Percentiles rank a stretch among this genome's conserved stretches.
These are phyloP conservation scores for Pasiphila rectangulata DNA, from an alignment of 2,888 invertebrate genomes.

Conservation along the genomic window DNA sequence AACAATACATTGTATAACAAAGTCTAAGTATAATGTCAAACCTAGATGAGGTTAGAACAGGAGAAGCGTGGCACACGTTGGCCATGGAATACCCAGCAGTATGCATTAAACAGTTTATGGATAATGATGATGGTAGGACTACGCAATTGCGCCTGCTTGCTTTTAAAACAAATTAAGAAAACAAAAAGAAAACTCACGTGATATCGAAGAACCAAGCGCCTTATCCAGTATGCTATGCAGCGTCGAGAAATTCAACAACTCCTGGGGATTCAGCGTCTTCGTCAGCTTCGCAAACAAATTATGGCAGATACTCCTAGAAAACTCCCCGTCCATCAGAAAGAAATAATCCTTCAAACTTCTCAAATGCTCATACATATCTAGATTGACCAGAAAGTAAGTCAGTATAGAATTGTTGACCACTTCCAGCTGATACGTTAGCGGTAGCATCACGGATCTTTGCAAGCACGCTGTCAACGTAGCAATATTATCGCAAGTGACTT, in stretches of 20 bases:
- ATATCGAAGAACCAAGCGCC: slow-evolving; percentile 85
- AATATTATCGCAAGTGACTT: slow-evolving; percentile 62
- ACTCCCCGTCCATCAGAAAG: slow-evolving; percentile 90
- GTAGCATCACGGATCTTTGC: slow-evolving; percentile 84
- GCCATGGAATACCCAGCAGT: too few species aligned
- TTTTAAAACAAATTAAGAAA: not conserved
- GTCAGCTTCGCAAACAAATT: slow-evolving; percentile 85
- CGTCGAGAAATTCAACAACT: slow-evolving; percentile 85
- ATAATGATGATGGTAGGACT: too few species aligned
- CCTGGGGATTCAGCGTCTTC: slow-evolving; percentile 82
- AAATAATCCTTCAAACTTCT: slow-evolving; percentile 88
- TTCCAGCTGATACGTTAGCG: slow-evolving; percentile 84
- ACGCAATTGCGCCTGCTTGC: too few species aligned
- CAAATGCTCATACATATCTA: slow-evolving; percentile 86
- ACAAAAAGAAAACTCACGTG: slow-evolving; percentile 62
- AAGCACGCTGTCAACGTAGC: slow-evolving; percentile 81
- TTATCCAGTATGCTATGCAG: slow-evolving; percentile 85
- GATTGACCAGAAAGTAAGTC: slow-evolving; percentile 84
- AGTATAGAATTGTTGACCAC: slow-evolving; percentile 87
- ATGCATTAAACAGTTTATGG: too few species aligned
- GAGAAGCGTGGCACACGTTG: too few species aligned
- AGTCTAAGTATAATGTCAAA: too few species aligned
- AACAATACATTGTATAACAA: too few species aligned
- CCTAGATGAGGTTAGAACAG: too few species aligned
- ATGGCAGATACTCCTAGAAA: slow-evolving; percentile 85